These are phyloP conservation scores for Agrotis exclamationis DNA, from an alignment of 2,888 invertebrate species.

Conservation along the genomic window DNA sequence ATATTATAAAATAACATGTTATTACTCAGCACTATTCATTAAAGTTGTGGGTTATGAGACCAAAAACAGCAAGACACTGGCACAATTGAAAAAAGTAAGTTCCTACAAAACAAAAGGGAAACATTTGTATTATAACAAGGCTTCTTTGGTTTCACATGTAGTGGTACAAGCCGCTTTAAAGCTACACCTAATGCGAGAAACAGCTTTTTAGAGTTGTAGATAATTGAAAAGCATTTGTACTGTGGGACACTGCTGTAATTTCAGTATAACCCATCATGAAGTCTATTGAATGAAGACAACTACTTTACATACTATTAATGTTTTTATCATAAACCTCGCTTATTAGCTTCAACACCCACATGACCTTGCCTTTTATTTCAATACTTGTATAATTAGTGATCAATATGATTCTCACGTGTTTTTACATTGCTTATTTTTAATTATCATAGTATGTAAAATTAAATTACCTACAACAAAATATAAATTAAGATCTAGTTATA, in stretches of 20 bases:
- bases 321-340: conserved; percentile 48
- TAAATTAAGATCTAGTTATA: conserved; percentile 79
- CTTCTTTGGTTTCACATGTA: conserved; percentile 43
- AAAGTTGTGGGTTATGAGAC: conserved; percentile 59
- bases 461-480: conserved; percentile 66
- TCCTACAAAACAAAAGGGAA: conserved; percentile 44
- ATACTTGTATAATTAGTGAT: conserved; percentile 59
- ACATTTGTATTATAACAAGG: conserved; percentile 50
- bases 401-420: conserved; percentile 68
- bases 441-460: conserved; percentile 58
- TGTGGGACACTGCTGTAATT: conserved; percentile 41
- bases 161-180: conserved; percentile 60
- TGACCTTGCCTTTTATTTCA: conserved; percentile 63
- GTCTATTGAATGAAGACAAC: conserved; percentile 40
- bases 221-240: conserved; percentile 44
- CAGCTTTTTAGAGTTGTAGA: conserved; percentile 56
- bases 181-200: conserved; percentile 61
- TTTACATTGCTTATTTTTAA: conserved; percentile 66
- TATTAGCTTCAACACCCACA: conserved; percentile 55
- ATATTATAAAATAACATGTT: conserved; percentile 64
- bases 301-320: conserved; percentile 31
- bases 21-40: conserved; percentile 70
- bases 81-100: background rate
- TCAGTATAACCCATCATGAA: conserved; percentile 45
- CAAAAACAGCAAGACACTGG: conserved; percentile 51